Evolutionary conservation across 2,888 invertebrate genomes (phyloP).

Genomic region (Periphyllus acericola): DNA sequence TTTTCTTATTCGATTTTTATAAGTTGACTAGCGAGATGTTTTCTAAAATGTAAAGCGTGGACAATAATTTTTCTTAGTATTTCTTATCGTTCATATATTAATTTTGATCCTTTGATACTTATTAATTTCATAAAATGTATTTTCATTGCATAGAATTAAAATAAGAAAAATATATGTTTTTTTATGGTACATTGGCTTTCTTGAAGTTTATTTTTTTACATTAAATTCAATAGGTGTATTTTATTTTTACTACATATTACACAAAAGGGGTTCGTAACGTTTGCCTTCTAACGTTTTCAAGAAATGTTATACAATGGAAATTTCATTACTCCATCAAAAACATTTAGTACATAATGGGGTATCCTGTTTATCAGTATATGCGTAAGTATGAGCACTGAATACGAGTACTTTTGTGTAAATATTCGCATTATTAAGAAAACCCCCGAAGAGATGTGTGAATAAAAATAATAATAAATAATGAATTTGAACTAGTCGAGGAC

Average conservation of each 20-base stretch:
- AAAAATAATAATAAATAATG: not conserved
- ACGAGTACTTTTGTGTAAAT: not conserved
- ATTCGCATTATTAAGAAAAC: not conserved
- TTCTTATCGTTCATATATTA: no score
- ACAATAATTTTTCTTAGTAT: no score
- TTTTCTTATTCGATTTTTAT: no score
- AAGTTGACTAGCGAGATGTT: no score
- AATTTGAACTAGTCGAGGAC: not conserved
- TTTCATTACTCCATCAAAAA: slow-evolving; percentile 11
- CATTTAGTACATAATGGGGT: not conserved
- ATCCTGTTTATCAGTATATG: not conserved
- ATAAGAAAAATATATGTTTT: not conserved
- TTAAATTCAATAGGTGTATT: not conserved
- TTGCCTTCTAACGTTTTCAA: not conserved
- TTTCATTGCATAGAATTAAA: not conserved
- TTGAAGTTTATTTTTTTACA: not conserved
- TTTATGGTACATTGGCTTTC: not conserved
- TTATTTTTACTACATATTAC: no score
- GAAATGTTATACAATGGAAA: not conserved
- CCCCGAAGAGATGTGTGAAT: not conserved
- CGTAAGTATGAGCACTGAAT: not conserved
- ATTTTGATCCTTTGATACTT: no score
- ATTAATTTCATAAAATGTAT: no score
- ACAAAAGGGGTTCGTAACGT: not conserved
- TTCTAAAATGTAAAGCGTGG: no score